phyloP scores from a whole-genome alignment of 2,797 vertebrate species.

The Halcyon leucocephala region DNA sequence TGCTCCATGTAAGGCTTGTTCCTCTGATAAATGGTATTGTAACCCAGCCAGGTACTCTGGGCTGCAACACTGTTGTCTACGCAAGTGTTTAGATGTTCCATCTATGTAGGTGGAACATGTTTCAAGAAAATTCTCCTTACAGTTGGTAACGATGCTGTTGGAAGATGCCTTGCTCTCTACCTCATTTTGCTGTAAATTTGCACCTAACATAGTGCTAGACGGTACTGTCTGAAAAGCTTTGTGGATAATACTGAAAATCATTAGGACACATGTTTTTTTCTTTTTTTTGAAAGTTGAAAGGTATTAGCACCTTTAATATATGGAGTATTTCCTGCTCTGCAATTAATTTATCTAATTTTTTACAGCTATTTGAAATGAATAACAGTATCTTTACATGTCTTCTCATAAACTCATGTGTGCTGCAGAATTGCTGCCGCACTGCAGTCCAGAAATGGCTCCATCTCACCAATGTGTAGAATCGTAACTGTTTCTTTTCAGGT shows the following conservation, averaged over 20 bases:
- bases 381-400: conserved; percentile 41
- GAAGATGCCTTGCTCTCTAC: neutral
- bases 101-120: neutral
- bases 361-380: conserved; percentile 50
- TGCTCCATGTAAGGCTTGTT: neutral
- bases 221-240: neutral
- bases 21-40: neutral
- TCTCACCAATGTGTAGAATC: neutral
- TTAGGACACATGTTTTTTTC: neutral
- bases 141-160: neutral
- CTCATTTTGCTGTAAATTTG: neutral
- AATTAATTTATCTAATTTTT: conserved; percentile 56
- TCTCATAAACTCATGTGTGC: conserved; percentile 30
- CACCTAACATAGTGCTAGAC: neutral
- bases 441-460: neutral
- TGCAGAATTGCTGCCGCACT: neutral
- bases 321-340: conserved; percentile 50
- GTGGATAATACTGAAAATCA: neutral
- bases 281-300: neutral
- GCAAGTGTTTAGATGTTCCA: neutral
- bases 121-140: neutral
- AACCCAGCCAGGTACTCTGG: neutral
- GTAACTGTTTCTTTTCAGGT: neutral
- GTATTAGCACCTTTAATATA: conserved; percentile 22
- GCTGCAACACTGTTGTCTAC: neutral